Percentiles rank a stretch among this genome's conserved stretches.
These are phyloP conservation scores for Xiphophorus maculatus DNA, from an alignment of 2,113 vertebrate genomes.

Conservation along the genomic window DNA sequence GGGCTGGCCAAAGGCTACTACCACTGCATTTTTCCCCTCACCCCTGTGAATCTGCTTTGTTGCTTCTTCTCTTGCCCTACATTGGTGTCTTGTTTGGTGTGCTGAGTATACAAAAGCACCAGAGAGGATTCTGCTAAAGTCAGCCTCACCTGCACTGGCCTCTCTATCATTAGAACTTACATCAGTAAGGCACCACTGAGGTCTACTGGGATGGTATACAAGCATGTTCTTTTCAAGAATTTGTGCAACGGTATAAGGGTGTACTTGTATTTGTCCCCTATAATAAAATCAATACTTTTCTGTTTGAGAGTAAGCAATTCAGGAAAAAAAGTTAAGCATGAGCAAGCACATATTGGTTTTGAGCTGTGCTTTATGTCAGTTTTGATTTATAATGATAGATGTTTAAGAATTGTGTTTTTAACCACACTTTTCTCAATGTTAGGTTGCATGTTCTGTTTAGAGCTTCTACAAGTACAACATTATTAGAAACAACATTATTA, in stretches of 20 bases:
- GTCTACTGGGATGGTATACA: slow-evolving; percentile 35
- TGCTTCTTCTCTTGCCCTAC: slow-evolving; percentile 69
- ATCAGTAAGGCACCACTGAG: slow-evolving; percentile 42
- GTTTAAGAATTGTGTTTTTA: no score
- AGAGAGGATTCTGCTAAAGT: slow-evolving; percentile 48
- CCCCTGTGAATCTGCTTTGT: slow-evolving; percentile 50
- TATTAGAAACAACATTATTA: not conserved
- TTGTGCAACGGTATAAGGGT: slow-evolving; percentile 22
- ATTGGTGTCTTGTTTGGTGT: slow-evolving; percentile 62
- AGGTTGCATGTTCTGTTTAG: no score
- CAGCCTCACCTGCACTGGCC: slow-evolving; percentile 64
- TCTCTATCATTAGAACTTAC: slow-evolving; percentile 73
- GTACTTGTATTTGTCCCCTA: slow-evolving; percentile 5
- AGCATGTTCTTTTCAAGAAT: slow-evolving; percentile 26
- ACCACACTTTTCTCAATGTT: no score
- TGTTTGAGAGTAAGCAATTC: slow-evolving; percentile 4
- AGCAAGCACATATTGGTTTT: not conserved
- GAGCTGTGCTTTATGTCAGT: no score
- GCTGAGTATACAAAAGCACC: slow-evolving; percentile 67
- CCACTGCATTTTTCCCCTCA: slow-evolving; percentile 31
- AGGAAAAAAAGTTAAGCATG: not conserved
- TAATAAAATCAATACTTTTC: slow-evolving; percentile 16
- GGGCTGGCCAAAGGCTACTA: slow-evolving; percentile 24
- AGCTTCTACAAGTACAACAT: not conserved
- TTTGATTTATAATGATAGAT: no score